These are phyloP conservation scores for Alligator mississippiensis DNA, from an alignment of 2,113 vertebrate genomes.

Conservation along the genomic window DNA sequence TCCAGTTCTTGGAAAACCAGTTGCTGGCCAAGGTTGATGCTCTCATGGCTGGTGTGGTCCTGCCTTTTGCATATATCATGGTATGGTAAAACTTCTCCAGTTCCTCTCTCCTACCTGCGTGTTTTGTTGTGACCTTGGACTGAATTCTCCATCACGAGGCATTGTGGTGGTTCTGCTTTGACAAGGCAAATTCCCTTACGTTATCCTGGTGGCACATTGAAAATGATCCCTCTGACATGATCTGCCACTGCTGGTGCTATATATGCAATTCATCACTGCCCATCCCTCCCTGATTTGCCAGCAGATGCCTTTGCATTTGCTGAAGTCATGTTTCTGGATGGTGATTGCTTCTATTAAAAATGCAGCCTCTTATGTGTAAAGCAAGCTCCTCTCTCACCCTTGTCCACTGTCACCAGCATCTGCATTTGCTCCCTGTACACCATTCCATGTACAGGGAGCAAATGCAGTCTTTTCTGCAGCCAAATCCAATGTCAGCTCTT, in stretches of 20 bases:
- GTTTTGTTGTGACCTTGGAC: not conserved
- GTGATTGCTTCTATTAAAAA: not conserved
- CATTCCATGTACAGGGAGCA: accelerated
- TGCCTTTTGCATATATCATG: not conserved
- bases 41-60: not conserved
- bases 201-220: not conserved
- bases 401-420: not conserved
- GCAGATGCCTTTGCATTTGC: slow-evolving; percentile 3
- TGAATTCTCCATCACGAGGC: accelerated
- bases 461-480: not conserved
- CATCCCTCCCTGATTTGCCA: slow-evolving; percentile 9
- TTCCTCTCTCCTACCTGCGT: not conserved
- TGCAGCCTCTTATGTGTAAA: not conserved
- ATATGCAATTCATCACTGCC: not conserved
- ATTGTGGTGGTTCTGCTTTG: not conserved
- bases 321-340: slow-evolving; percentile 16
- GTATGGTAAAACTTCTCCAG: not conserved
- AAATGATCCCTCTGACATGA: not conserved
- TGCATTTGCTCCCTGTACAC: not conserved
- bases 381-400: not conserved
- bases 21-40: not conserved
- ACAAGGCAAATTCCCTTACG: not conserved
- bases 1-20: not conserved
- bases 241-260: not conserved
- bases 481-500: not conserved